Base-by-base conservation (phyloP, 1,140 invertebrate genomes). In the Chironomus striatipennis region DNA sequence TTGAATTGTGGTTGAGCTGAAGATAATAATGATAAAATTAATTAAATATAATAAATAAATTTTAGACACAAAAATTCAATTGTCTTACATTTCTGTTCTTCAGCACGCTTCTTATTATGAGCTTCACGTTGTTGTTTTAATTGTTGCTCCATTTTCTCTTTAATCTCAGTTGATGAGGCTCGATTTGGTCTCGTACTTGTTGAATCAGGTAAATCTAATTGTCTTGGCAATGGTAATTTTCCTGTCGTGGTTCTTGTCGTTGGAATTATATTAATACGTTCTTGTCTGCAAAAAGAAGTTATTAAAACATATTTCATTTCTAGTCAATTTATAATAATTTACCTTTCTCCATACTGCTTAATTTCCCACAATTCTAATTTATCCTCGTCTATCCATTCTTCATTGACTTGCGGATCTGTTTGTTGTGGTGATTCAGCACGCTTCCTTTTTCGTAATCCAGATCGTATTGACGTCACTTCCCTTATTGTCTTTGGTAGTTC, bases 301-400 rank as follows among this genome's bases (percentile, higher is more conserved):
- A n/a, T n/a, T n/a, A n/a, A n/a, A n/a, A n/a, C n/a, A n/a, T n/a
- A n/a, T n/a, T n/a, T n/a, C n/a, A n/a, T n/a, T n/a, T n/a, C n/a
- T n/a, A n/a, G n/a, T n/a, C n/a, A n/a, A 15, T 6, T 43, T 42
- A 17, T 17, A 65, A 83, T 82, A 10, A 80, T 85, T 75, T 88
- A 87, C 85, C 91, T 93, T 81, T 98, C 96, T 43, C 94, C 94
- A 83, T 97, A 98, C 77, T 94, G 92, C 79, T 95, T 94, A 64
- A 98, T 97, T 84, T 98, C 96, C 96, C 96, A 98, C 0, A 98
- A 80, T 81, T 98, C 96, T 20, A 99, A 83, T 79, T 95, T 94
- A 78, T 97, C 95, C 83, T 99, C 97, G 76, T 97, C 93, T 0
- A 97, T 91, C 96, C 97, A 98, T 79, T 94, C 91, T 83, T 98